Evolutionary conservation across 2,113 vertebrate species (phyloP).

Genomic region (Podilymbus podiceps): DNA sequence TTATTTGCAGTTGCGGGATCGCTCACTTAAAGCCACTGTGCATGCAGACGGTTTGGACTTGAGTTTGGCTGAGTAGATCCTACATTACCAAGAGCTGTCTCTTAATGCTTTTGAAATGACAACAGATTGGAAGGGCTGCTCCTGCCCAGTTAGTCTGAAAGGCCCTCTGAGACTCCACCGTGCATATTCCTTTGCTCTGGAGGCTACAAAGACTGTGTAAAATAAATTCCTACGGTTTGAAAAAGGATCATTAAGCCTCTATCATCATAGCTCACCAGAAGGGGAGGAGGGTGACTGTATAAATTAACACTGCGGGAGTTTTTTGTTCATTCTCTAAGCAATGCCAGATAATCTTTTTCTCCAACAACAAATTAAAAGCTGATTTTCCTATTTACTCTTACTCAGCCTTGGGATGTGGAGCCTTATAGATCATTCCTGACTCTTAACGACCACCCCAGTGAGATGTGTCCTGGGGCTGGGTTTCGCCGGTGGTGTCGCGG

Average conservation of each 20-base stretch:
- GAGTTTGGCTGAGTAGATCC: neutral
- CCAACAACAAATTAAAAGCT: neutral
- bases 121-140: neutral
- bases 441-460: neutral
- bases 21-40: neutral
- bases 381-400: neutral
- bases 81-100: neutral
- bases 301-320: neutral
- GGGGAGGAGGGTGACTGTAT: neutral
- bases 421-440: neutral
- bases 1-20: neutral
- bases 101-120: neutral
- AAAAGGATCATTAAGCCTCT: neutral
- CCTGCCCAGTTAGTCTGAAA: neutral
- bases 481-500: accelerated
- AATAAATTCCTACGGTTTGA: neutral
- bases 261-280: neutral
- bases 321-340: neutral
- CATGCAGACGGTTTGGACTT: neutral
- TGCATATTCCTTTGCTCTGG: neutral
- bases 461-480: neutral
- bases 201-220: neutral
- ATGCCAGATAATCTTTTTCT: neutral
- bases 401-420: neutral
- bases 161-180: neutral